Conservation (phyloP, 2,888 invertebrate species). For the Lingula anatina region DNA sequence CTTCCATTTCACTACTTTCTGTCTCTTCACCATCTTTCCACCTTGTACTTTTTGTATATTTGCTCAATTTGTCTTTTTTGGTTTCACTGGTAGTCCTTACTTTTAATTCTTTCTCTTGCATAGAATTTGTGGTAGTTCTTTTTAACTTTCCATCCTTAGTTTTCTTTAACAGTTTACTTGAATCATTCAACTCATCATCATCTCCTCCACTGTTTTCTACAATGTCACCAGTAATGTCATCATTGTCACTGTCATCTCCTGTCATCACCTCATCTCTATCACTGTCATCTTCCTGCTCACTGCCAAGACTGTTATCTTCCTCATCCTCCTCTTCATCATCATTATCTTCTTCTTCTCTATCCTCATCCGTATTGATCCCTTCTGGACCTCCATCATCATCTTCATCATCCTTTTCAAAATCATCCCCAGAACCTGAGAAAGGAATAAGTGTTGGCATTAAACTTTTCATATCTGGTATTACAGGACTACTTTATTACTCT, state of each 20-base stretch:
- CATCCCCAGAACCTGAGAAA: neutral
- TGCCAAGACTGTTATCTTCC: slow-evolving; percentile 59
- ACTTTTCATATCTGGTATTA: too few species aligned
- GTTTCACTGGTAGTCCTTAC: too few species aligned
- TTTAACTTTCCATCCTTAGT: slow-evolving; percentile 4
- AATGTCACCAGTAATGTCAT: slow-evolving; percentile 47
- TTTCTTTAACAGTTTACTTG: slow-evolving; percentile 8
- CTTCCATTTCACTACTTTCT: too few species aligned
- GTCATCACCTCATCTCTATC: slow-evolving; percentile 13
- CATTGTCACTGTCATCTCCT: slow-evolving; percentile 52
- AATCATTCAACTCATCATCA: slow-evolving; percentile 8
- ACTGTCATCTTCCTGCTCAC: slow-evolving; percentile 50
- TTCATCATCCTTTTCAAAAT: slow-evolving; percentile 2
- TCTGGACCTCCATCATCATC: neutral
- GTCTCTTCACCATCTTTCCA: too few species aligned
- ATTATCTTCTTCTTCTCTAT: slow-evolving; percentile 51
- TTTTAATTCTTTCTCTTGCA: too few species aligned
- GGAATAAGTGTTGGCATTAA: too few species aligned
- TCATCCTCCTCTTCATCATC: slow-evolving; percentile 60
- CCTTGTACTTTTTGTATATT: too few species aligned
- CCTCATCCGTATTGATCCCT: slow-evolving; percentile 2
- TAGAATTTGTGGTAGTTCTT: too few species aligned
- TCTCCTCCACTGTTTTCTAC: slow-evolving; percentile 13
- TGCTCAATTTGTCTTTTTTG: too few species aligned
- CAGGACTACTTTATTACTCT: too few species aligned